These are phyloP conservation scores for Lymantria dispar DNA, from an alignment of 2,888 invertebrate genomes.

Conservation along the genomic window DNA sequence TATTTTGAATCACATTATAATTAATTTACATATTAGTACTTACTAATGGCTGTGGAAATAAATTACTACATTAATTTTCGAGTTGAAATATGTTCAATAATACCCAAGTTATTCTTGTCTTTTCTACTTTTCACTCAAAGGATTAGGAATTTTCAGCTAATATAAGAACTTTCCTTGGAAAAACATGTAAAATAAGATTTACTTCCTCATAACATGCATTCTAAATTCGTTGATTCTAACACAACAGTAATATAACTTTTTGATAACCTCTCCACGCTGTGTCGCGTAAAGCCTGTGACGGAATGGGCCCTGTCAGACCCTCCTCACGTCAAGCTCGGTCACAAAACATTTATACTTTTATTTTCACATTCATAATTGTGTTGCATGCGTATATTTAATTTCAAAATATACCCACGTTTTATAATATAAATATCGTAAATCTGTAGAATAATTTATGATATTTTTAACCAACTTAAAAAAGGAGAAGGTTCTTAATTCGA, in stretches of 20 bases:
- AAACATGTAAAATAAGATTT: slow-evolving; percentile 30
- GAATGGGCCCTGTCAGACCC: slow-evolving; percentile 63
- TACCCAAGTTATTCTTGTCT: too few relatives aligned
- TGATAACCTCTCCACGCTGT: slow-evolving; percentile 45
- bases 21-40: too few relatives aligned
- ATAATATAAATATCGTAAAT: neutral
- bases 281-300: slow-evolving; percentile 50
- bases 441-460: too few relatives aligned
- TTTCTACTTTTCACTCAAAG: slow-evolving; percentile 25
- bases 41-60: too few relatives aligned
- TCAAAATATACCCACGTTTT: slow-evolving; percentile 33
- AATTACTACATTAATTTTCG: too few relatives aligned
- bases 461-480: too few relatives aligned
- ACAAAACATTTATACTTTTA: slow-evolving; percentile 48
- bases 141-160: slow-evolving; percentile 24
- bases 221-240: slow-evolving; percentile 37
- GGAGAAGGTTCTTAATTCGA: too few relatives aligned
- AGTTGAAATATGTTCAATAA: too few relatives aligned
- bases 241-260: slow-evolving; percentile 51
- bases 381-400: slow-evolving; percentile 38
- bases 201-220: slow-evolving; percentile 38
- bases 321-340: slow-evolving; percentile 54
- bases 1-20: too few relatives aligned
- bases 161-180: slow-evolving; percentile 21
- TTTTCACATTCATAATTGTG: slow-evolving; percentile 30